phyloP scores from a whole-genome alignment of 2,797 vertebrate species.

The Pseudochirops corinnae region DNA sequence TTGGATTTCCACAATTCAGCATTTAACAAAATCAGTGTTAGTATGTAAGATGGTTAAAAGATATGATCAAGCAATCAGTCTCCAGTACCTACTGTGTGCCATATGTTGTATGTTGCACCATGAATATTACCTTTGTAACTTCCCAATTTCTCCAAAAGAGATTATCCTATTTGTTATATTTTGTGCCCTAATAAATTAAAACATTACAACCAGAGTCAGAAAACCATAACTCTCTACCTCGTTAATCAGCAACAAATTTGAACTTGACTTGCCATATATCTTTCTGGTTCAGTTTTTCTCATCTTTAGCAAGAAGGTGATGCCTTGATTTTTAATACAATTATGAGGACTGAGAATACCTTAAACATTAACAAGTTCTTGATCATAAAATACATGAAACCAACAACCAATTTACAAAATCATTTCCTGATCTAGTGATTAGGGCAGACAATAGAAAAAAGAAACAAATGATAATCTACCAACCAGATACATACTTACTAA shows the following conservation, averaged over 20 bases:
- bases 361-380: neutral
- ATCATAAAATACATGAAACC: constrained; percentile 17
- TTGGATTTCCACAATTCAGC: neutral
- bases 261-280: neutral
- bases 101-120: neutral
- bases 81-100: neutral
- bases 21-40: neutral
- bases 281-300: constrained; percentile 7
- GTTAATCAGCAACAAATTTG: constrained; percentile 10
- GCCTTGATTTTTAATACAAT: neutral
- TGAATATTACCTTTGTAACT: constrained; percentile 48
- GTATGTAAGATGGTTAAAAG: constrained; percentile 39
- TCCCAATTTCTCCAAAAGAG: constrained; percentile 15
- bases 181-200: constrained; percentile 27
- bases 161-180: constrained; percentile 27
- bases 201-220: neutral
- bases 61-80: constrained; percentile 16
- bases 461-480: neutral
- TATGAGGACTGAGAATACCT: constrained; percentile 7
- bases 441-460: neutral
- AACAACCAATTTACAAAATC: neutral
- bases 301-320: constrained; percentile 27
- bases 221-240: constrained; percentile 15
- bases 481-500: neutral
- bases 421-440: neutral